Conservation (phyloP, 2,888 invertebrate genomes). For the Agonopterix heracliana region DNA sequence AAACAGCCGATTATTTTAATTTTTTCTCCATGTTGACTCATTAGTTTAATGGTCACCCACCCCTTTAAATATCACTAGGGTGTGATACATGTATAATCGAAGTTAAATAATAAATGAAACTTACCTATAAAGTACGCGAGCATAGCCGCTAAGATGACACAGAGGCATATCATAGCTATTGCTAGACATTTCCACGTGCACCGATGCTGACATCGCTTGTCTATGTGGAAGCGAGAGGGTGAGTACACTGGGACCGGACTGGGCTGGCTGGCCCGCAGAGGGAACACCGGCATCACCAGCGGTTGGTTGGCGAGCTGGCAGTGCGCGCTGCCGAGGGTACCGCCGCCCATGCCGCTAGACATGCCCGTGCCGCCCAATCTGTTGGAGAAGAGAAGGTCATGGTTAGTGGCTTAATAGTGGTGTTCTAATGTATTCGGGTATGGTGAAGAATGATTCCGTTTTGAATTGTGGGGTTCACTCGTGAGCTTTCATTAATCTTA, state of each 20-base stretch:
- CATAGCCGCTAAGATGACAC: slow-evolving; percentile 93
- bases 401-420: not conserved
- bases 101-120: slow-evolving; percentile 29
- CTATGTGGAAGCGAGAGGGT: slow-evolving; percentile 95
- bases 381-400: slow-evolving; percentile 20
- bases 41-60: too few relatives aligned
- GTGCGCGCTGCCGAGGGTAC: slow-evolving; percentile 79
- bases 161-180: slow-evolving; percentile 93
- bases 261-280: slow-evolving; percentile 88
- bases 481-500: not conserved
- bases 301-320: slow-evolving; percentile 84
- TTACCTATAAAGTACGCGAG: slow-evolving; percentile 97
- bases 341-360: slow-evolving; percentile 78
- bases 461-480: too few relatives aligned
- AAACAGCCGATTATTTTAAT: too few relatives aligned
- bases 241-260: slow-evolving; percentile 86
- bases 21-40: too few relatives aligned
- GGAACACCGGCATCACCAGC: slow-evolving; percentile 92
- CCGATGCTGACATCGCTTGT: slow-evolving; percentile 93
- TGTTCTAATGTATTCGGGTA: too few relatives aligned
- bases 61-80: too few relatives aligned
- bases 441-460: too few relatives aligned
- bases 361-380: slow-evolving; percentile 75
- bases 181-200: slow-evolving; percentile 98
- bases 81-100: too few relatives aligned